A percentile compares a stretch with the other conserved stretches of the same genome.
Evolutionary conservation across 35 echinoderm and acorn worm genomes (phyloP).

Genomic region (Chiridota heheva): DNA sequence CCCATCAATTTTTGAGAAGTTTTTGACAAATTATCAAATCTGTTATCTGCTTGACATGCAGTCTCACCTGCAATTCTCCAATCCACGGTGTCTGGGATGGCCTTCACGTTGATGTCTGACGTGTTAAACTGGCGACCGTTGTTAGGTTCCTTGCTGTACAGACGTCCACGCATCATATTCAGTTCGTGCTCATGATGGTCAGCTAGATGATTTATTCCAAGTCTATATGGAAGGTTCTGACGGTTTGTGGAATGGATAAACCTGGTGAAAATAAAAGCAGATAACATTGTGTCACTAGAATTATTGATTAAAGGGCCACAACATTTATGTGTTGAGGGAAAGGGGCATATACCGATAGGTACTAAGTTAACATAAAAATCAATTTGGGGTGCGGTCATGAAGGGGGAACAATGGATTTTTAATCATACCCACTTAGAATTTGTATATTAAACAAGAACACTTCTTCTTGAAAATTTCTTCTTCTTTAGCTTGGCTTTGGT

Average conservation of each 20-base stretch:
- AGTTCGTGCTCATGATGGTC: conserved; percentile 66
- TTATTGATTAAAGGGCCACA: too few species aligned
- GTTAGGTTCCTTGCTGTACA: conserved; percentile 47
- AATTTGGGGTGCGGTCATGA: not conserved
- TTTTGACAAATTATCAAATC: too few species aligned
- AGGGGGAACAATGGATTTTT: not conserved
- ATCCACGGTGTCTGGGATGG: conserved; percentile 59
- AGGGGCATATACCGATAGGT: too few species aligned
- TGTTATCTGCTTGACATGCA: too few species aligned
- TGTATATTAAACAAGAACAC: not conserved
- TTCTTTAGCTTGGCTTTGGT: too few species aligned
- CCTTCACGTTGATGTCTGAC: conserved; percentile 4
- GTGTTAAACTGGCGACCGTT: conserved; percentile 54
- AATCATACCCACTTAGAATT: not conserved
- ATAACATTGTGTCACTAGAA: too few species aligned
- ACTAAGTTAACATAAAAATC: not conserved
- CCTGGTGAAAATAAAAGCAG: conserved; percentile 23
- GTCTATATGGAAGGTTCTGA: conserved; percentile 48
- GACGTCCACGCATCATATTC: conserved; percentile 58
- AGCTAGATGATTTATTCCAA: conserved; percentile 80
- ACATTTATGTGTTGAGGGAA: too few species aligned
- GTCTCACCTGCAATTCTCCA: conserved; percentile 84
- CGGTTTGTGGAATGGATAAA: conserved; percentile 88
- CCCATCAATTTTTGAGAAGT: too few species aligned
- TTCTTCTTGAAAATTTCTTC: too few species aligned